A percentile compares a stretch with the other conserved stretches of the same genome.
phyloP scores from a whole-genome alignment of 1,140 invertebrate species.

The Eumaeus atala region DNA sequence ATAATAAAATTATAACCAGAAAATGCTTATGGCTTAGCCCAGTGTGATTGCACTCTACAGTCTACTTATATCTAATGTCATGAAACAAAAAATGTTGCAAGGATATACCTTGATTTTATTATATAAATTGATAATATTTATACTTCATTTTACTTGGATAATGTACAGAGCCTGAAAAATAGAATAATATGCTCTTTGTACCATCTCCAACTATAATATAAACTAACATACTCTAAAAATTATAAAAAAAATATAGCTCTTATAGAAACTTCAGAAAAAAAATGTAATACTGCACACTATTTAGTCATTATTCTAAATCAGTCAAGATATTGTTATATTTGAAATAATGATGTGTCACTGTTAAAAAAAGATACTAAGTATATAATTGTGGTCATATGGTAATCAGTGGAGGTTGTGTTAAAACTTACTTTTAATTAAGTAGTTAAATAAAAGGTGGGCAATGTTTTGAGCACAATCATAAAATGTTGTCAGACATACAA shows the following conservation, averaged over 20 bases:
- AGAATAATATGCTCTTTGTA: slow-evolving; percentile 42
- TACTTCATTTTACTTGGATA: slow-evolving; percentile 46
- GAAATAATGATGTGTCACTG: slow-evolving; percentile 41
- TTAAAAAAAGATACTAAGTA: slow-evolving; percentile 37
- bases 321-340: slow-evolving; percentile 54
- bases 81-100: slow-evolving; percentile 40
- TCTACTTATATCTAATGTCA: slow-evolving; percentile 42
- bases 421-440: slow-evolving; percentile 38
- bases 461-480: slow-evolving; percentile 44
- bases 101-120: slow-evolving; percentile 38
- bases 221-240: slow-evolving; percentile 45
- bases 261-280: slow-evolving; percentile 65
- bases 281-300: slow-evolving; percentile 68
- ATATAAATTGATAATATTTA: slow-evolving; percentile 31
- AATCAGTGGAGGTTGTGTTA: slow-evolving; percentile 29
- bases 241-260: slow-evolving; percentile 66
- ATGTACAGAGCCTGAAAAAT: slow-evolving; percentile 43
- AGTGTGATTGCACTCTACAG: slow-evolving; percentile 58
- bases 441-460: slow-evolving; percentile 46
- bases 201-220: slow-evolving; percentile 38
- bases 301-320: slow-evolving; percentile 58
- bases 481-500: slow-evolving; percentile 1
- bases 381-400: slow-evolving; percentile 22
- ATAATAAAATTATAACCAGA: slow-evolving; percentile 44
- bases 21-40: slow-evolving; percentile 59